Conservation (phyloP, 2,888 invertebrate species). For the Drymonia ruficornis region DNA sequence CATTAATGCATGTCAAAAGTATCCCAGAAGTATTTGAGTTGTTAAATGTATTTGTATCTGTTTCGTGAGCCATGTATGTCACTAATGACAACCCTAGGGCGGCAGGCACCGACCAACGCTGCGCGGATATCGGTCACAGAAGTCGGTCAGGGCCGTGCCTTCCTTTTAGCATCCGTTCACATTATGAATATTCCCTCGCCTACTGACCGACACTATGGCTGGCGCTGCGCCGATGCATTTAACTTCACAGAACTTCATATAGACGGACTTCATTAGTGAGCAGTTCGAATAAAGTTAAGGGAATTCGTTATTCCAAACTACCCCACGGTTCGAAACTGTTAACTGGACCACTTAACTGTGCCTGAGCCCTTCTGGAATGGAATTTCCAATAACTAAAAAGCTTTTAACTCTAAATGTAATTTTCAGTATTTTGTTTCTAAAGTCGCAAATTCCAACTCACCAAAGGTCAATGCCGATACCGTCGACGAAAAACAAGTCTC, state of each 20-base stretch:
- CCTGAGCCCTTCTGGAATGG: slow-evolving; percentile 1
- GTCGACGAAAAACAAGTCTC: slow-evolving; percentile 22
- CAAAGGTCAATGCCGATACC: slow-evolving; percentile 21
- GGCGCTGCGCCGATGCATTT: slow-evolving; percentile 37
- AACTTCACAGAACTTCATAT: slow-evolving; percentile 8
- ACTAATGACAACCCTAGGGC: slow-evolving; percentile 32
- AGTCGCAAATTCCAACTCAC: slow-evolving; percentile 20
- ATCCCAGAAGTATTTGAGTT: too few relatives aligned
- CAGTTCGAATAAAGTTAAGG: not conserved
- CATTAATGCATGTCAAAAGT: not conserved
- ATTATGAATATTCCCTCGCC: slow-evolving; percentile 43
- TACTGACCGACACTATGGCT: slow-evolving; percentile 28
- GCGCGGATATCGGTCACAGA: slow-evolving; percentile 64
- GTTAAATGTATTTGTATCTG: not conserved
- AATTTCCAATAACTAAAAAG: slow-evolving; percentile 21
- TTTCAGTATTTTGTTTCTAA: slow-evolving; percentile 16
- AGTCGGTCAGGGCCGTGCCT: slow-evolving; percentile 68
- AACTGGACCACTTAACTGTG: not conserved
- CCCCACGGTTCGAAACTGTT: not conserved
- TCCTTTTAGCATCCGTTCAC: slow-evolving; percentile 49
- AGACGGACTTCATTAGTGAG: not conserved
- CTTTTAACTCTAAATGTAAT: slow-evolving; percentile 30
- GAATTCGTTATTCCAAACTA: not conserved
- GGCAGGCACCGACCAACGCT: slow-evolving; percentile 35
- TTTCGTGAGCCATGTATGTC: slow-evolving; percentile 17